phyloP scores from a whole-genome alignment of 1,140 invertebrate genomes.

The Heterodera carotae region DNA sequence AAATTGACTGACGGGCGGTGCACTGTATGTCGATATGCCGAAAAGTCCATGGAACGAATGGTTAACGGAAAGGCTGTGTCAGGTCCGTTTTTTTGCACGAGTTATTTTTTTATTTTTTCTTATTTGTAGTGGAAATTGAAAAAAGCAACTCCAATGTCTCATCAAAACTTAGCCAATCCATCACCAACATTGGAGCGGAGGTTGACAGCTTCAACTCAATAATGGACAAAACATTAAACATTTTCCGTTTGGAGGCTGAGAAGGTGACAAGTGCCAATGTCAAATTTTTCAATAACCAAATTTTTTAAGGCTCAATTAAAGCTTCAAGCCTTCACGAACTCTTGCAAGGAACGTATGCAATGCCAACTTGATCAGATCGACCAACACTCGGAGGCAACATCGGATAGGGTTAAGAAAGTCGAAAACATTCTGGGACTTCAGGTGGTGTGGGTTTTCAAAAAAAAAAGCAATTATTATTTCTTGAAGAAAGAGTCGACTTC shows the following conservation, averaged over 20 bases:
- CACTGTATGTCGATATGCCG: conserved; percentile 5
- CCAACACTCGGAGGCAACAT: neutral
- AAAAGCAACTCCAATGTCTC: neutral
- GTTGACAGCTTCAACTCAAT: neutral
- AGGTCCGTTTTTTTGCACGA: no score
- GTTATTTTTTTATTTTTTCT: neutral
- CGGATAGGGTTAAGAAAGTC: neutral
- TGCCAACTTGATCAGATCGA: neutral
- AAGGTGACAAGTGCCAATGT: neutral
- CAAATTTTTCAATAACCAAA: no score
- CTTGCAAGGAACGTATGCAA: neutral
- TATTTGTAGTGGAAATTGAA: neutral
- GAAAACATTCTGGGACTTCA: neutral
- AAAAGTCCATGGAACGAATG: conserved; percentile 5
- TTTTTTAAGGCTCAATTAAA: neutral
- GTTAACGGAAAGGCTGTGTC: neutral
- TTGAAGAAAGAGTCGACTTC: conserved; percentile 4
- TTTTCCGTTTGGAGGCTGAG: neutral
- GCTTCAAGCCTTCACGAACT: neutral
- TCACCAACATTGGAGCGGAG: neutral
- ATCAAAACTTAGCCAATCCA: neutral
- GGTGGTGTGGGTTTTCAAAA: neutral
- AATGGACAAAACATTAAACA: neutral
- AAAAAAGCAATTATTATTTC: neutral
- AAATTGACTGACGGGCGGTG: conserved; percentile 30